Evolutionary conservation across 2,113 vertebrate genomes (phyloP).

Genomic region (Drymodes brunneopygia): DNA sequence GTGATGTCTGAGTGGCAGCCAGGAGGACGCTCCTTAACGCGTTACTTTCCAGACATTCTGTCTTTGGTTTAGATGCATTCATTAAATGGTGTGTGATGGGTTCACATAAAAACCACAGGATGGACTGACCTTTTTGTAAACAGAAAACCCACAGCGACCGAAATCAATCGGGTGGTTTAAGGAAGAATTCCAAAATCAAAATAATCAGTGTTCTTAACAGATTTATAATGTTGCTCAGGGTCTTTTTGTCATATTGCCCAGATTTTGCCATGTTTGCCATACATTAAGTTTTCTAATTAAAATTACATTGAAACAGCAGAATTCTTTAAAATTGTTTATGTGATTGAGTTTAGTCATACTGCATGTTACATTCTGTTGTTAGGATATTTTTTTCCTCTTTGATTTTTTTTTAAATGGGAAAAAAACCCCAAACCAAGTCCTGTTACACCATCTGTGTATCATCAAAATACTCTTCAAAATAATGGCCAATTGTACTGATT

Average conservation of each 20-base stretch:
- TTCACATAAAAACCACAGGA: slow-evolving; percentile 16
- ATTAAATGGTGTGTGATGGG: slow-evolving; percentile 2
- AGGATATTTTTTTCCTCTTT: not conserved
- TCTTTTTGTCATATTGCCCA: slow-evolving; percentile 26
- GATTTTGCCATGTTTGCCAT: slow-evolving; percentile 22
- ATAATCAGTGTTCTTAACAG: slow-evolving; percentile 51
- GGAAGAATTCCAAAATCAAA: slow-evolving; percentile 43
- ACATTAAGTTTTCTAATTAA: slow-evolving; percentile 38
- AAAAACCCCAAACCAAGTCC: not conserved
- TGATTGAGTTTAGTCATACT: slow-evolving; percentile 18
- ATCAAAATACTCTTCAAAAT: slow-evolving; percentile 33
- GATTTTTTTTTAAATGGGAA: not conserved
- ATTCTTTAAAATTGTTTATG: slow-evolving; percentile 18
- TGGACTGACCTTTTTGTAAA: slow-evolving; percentile 13
- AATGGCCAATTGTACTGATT: not conserved
- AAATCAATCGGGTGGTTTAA: slow-evolving; percentile 37
- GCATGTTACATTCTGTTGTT: not conserved
- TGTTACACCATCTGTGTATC: not conserved
- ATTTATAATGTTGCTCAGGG: slow-evolving; percentile 35
- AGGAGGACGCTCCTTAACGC: not conserved
- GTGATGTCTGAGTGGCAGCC: slow-evolving; percentile 84
- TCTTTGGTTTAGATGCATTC: slow-evolving; percentile 4
- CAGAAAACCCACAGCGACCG: slow-evolving; percentile 12
- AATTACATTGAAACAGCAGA: not conserved
- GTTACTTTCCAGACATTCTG: slow-evolving; percentile 1